Percentiles rank a stretch among this genome's conserved stretches.
Evolutionary conservation across 2,888 invertebrate genomes (phyloP).

Genomic region (Parnassius smintheus): DNA sequence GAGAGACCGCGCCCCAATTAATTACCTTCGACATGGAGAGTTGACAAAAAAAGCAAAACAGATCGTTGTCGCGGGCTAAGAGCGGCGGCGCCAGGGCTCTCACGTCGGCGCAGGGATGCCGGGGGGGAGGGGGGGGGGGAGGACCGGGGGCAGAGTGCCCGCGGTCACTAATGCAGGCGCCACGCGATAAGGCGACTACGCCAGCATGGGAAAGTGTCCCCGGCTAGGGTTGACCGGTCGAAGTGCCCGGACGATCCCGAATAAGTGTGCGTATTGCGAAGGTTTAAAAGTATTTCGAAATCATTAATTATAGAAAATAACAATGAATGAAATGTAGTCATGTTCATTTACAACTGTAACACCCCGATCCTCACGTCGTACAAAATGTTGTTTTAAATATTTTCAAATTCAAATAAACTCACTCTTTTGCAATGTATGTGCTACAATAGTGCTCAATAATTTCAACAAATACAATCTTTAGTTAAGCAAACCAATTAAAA

Average conservation of each 20-base stretch:
- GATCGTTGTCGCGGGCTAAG: constrained; percentile 61
- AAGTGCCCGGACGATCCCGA: neutral
- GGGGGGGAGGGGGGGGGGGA: neutral
- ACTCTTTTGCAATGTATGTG: too few species aligned
- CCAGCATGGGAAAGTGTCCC: constrained; percentile 22
- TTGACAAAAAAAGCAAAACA: constrained; percentile 61
- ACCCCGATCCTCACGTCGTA: too few species aligned
- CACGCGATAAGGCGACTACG: constrained; percentile 21
- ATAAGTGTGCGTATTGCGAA: too few species aligned
- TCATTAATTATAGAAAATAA: too few species aligned
- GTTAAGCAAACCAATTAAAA: too few species aligned
- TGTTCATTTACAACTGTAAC: too few species aligned
- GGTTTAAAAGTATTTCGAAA: too few species aligned
- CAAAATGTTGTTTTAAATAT: too few species aligned
- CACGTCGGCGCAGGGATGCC: constrained; percentile 22
- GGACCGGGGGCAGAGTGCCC: neutral
- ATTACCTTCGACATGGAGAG: constrained; percentile 58
- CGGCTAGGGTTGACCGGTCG: constrained; percentile 13
- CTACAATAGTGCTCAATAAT: too few species aligned
- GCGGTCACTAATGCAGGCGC: constrained; percentile 25
- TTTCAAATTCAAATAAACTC: too few species aligned
- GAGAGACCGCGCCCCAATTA: constrained; percentile 59
- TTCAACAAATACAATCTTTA: too few species aligned
- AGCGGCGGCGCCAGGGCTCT: constrained; percentile 62
- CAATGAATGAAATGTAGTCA: too few species aligned